Percentiles rank a stretch among this genome's conserved stretches.
phyloP scores from a whole-genome alignment of 1,140 invertebrate genomes.

The Eupristina koningsbergeri region DNA sequence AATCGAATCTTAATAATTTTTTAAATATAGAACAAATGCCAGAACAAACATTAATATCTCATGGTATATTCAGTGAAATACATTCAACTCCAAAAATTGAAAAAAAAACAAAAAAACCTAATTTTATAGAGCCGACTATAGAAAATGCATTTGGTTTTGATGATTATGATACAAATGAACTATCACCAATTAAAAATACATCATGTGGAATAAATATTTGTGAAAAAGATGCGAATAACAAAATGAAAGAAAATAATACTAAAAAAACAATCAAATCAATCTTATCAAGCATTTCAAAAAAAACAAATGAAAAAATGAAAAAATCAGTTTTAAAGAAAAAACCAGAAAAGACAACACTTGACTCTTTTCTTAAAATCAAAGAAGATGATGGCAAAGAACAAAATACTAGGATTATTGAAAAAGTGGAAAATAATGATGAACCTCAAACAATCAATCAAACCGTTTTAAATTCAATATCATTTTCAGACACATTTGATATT shows the following conservation, averaged over 20 bases:
- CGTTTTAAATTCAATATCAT: constrained; percentile 35
- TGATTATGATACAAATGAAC: constrained; percentile 48
- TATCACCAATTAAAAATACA: constrained; percentile 8
- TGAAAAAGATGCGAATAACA: constrained; percentile 42
- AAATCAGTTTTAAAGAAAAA: constrained; percentile 31
- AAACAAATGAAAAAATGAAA: constrained; percentile 53
- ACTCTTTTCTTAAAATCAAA: constrained; percentile 15
- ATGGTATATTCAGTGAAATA: constrained; percentile 63
- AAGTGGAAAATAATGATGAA: constrained; percentile 14
- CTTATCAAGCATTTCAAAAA: constrained; percentile 50
- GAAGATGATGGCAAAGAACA: constrained; percentile 14
- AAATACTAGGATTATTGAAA: background rate
- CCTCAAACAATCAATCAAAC: constrained; percentile 3
- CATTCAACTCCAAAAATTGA: constrained; percentile 54
- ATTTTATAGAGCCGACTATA: constrained; percentile 41
- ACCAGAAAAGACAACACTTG: constrained; percentile 18
- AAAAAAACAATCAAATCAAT: constrained; percentile 31
- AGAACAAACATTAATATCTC: constrained; percentile 54
- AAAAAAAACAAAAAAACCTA: constrained; percentile 45
- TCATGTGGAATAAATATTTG: constrained; percentile 31
- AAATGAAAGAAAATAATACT: constrained; percentile 38
- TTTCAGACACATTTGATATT: constrained; percentile 65
- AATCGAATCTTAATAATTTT: constrained; percentile 63
- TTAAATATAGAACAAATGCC: constrained; percentile 61
- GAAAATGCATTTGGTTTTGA: constrained; percentile 62